These are phyloP conservation scores for Fistularia tabacaria DNA, from an alignment of 2,797 vertebrate species.

Conservation along the genomic window DNA sequence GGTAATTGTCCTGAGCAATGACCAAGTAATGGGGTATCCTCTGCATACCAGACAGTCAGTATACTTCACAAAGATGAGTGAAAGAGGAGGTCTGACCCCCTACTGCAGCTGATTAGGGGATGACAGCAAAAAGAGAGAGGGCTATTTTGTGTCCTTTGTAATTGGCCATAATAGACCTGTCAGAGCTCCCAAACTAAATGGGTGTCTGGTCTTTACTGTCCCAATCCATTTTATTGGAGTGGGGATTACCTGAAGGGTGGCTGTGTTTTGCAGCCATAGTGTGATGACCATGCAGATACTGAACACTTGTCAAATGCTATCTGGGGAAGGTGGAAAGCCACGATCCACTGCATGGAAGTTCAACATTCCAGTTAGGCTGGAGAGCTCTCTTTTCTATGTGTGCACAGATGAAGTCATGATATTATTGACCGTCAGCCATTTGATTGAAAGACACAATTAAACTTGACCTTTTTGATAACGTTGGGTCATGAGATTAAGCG, in stretches of 20 bases:
- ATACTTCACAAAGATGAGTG: conserved; percentile 52
- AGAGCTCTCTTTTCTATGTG: conserved; percentile 5
- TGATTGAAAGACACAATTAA: conserved; percentile 25
- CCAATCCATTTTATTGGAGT: conserved; percentile 18
- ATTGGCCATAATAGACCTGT: conserved; percentile 57
- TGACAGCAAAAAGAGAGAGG: conserved; percentile 43
- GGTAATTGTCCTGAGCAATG: conserved; percentile 66
- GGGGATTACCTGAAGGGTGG: conserved; percentile 27
- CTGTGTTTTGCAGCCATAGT: conserved; percentile 1
- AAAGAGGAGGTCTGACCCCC: conserved; percentile 54
- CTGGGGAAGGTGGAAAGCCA: conserved; percentile 35
- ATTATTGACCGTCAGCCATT: conserved; percentile 18
- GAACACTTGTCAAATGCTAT: conserved; percentile 26
- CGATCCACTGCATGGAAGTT: conserved; percentile 13
- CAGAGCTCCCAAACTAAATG: conserved; percentile 38
- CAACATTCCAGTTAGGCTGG: conserved; percentile 34
- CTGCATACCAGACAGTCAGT: conserved; percentile 59
- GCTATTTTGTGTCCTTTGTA: conserved; percentile 50
- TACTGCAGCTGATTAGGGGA: conserved; percentile 35
- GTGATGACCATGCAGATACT: conserved; percentile 16
- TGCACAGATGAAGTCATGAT: conserved; percentile 18
- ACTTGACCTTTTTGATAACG: background rate
- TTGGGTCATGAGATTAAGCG: too few relatives aligned
- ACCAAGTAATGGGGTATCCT: conserved; percentile 65
- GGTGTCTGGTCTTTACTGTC: conserved; percentile 26